Evolutionary conservation across 1,140 invertebrate species (phyloP), one percentile per base, ranked within the genome.

Genomic region (Megalopta genalis): DNA sequence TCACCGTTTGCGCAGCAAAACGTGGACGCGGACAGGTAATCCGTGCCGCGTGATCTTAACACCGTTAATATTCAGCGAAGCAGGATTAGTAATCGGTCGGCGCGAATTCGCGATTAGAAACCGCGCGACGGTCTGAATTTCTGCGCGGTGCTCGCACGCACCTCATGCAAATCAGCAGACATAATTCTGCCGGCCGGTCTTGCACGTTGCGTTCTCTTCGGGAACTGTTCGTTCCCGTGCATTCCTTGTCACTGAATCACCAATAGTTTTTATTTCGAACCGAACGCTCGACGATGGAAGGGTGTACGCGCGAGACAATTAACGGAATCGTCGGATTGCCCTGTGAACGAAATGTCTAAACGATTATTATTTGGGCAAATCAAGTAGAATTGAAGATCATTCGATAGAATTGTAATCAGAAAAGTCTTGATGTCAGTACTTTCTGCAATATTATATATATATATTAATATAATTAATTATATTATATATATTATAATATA

Each of bases 161-260:
- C 59, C 57, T 74, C 32, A 76, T 84, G 81, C 81, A 84, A 80
- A 84, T 84, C 46, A 66, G 10, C 25, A 54, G 32, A 49, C 75
- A 82, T 59, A 64, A 66, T 82, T 63, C n/a, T 65, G 42, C 65
- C 70, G 74, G 77, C 69, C 75, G 75, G 77, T 78, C 75, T 81
- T 78, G n/a, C 63, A 72, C 68, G 60, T 72, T 72, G 67, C 71
- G 62, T 69, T 83, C 77, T 73, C 81, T 71, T 83, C 63, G 77
- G 77, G 71, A 65, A 72, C 59, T 66, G 71, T 39, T 69, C 74
- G 42, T 65, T 60, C 54, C 10, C 27, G 52, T 49, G 52, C 77
- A 80, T 84, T 83, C 81, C 59, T 57, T 23, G 12, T 12, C 27
- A 37, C 32, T 84, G 81, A 84, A 83, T 84, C 81, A 84, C 18